Percentiles rank a stretch among this genome's conserved stretches.
Conservation (phyloP, 2,113 vertebrate species). For the Otolemur garnettii region DNA sequence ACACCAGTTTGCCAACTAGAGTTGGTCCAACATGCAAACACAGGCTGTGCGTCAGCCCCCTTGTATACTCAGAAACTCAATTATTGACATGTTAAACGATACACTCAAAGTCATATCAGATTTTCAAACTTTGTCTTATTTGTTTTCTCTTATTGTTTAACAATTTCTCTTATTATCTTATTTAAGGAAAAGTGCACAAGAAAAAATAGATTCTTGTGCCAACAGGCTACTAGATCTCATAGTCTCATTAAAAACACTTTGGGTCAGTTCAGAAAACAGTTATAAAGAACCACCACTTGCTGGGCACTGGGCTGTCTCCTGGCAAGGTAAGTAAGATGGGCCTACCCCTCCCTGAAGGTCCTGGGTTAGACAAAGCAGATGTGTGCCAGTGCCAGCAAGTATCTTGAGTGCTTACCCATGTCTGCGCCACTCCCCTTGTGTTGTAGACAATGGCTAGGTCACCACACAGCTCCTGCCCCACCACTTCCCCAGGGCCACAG, state of each 20-base stretch:
- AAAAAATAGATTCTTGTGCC: background rate
- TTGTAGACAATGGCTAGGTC: background rate
- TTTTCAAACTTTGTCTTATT: background rate
- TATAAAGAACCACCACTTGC: background rate
- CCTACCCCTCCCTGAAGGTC: fast-evolving
- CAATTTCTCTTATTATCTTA: background rate
- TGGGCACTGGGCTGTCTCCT: background rate
- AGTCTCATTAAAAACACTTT: background rate
- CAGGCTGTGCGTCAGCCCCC: background rate
- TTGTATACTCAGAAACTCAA: constrained; percentile 15
- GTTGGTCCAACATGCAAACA: background rate
- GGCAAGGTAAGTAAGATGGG: background rate
- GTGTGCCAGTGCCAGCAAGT: background rate
- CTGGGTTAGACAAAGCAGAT: background rate
- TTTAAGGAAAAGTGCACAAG: background rate
- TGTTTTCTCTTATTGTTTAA: too few species aligned
- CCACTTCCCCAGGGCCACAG: fast-evolving
- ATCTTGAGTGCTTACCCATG: background rate
- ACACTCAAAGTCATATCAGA: background rate
- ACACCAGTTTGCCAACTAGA: background rate
- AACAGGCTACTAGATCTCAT: background rate
- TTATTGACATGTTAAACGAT: background rate
- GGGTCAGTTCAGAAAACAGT: background rate
- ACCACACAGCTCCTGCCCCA: background rate
- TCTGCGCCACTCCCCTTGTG: background rate